Evolutionary conservation across 2,797 vertebrate genomes (phyloP).

Genomic region (Margarornis squamiger): DNA sequence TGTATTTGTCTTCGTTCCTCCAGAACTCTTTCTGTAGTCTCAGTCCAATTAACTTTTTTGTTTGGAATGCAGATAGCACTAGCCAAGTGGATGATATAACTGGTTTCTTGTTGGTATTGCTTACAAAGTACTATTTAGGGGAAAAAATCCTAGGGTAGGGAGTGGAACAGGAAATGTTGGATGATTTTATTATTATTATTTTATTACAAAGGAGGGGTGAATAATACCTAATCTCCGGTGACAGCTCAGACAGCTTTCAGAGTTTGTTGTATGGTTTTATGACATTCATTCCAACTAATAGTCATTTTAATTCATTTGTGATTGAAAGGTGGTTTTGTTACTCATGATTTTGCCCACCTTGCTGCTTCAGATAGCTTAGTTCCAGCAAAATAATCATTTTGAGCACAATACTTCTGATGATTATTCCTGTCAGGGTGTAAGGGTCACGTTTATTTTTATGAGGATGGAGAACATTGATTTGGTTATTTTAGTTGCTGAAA

Average conservation of each 20-base stretch:
- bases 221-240: neutral
- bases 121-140: neutral
- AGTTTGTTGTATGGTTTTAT: neutral
- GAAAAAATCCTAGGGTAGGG: neutral
- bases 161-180: slow-evolving; percentile 15
- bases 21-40: neutral
- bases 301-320: neutral
- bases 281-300: neutral
- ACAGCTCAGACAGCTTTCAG: slow-evolving; percentile 14
- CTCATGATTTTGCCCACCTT: neutral
- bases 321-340: neutral
- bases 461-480: neutral
- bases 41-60: neutral
- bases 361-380: neutral
- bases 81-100: neutral
- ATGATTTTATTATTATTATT: slow-evolving; percentile 11
- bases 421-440: neutral
- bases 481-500: neutral
- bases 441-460: neutral
- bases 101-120: neutral
- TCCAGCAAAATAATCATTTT: neutral
- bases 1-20: neutral
- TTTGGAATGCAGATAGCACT: neutral
- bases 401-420: neutral
- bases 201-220: neutral